Evolutionary conservation across 2,888 invertebrate species (phyloP), one percentile per base, ranked within the genome.

Genomic region (Apamea sordens): DNA sequence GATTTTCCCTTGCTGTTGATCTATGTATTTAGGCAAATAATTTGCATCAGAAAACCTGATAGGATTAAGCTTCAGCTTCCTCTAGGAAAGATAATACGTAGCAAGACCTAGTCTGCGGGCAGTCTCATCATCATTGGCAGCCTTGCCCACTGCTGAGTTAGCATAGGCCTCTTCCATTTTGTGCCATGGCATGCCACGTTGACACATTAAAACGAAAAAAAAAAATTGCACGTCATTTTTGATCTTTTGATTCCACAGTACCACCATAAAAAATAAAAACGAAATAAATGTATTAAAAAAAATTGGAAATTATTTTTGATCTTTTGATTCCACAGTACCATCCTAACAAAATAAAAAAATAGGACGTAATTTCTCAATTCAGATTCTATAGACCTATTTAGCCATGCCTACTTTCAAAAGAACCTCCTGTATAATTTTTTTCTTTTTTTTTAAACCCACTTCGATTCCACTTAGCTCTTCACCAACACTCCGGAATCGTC

Each of bases 401-500:
- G 18, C 8, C 1, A 4, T 32, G 10, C 15, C 6, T 21, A 32
- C 44, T 76, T 44, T n/a, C 8, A 32, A 32, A 44, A 28, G 0
- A 44, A 36, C 8, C 13, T 24, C 13, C 15, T 24, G 1, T n/a
- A 47, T 21, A 10, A 5, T 32, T 32, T 21, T 18, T 3, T 18
- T 8, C 18, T 32, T 8, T 32, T 61, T 18, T 61, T 44, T 36
- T 56, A 53, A 68, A 36, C 0, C 15, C 18, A 10, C n/a, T 50
- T 28, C n/a, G 32, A 59, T 64, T 50, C 18, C n/a, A 36, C 13
- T 84, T 24, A n/a, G 36, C n/a, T 61, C 28, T 24, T 68, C 59
- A 73, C 56, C 63, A 24, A 4, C 36, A 50, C 32, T 56, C 41
- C 67, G 13, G 50, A 44, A 74, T 47, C 28, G 18, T 50, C 28